Evolutionary conservation across 2,113 vertebrate species (phyloP).

Genomic region (Pardalotus punctatus): DNA sequence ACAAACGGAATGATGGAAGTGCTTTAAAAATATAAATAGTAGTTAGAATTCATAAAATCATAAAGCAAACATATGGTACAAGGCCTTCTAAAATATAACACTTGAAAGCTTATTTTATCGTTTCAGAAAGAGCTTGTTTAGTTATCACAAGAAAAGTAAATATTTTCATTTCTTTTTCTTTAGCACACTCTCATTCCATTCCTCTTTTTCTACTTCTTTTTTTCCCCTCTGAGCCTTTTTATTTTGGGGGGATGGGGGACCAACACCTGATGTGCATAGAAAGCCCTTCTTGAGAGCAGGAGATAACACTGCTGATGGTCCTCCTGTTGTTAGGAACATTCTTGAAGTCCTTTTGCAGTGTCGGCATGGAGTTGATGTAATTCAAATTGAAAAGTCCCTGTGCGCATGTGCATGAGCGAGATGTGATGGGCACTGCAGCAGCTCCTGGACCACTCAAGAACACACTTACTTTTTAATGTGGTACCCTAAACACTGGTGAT

Average conservation of each 20-base stretch:
- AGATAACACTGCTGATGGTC: not conserved
- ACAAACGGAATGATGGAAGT: constrained; percentile 4
- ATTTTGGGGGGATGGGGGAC: not conserved
- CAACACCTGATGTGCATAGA: not conserved
- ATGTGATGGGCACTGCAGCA: constrained; percentile 37
- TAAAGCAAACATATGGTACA: constrained; percentile 38
- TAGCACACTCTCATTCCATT: not conserved
- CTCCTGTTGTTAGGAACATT: constrained; percentile 21
- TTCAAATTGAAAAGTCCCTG: not conserved
- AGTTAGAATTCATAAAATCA: constrained; percentile 15
- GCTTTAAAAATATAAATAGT: constrained; percentile 36
- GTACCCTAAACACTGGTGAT: constrained; percentile 62
- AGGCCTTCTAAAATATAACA: constrained; percentile 23
- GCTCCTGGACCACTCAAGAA: constrained; percentile 59
- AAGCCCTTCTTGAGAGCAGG: not conserved
- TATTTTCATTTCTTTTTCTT: constrained; percentile 26
- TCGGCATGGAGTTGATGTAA: constrained; percentile 16
- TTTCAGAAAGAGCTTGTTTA: constrained; percentile 10
- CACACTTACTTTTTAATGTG: constrained; percentile 76
- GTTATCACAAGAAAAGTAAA: constrained; percentile 1
- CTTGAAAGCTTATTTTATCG: constrained; percentile 17
- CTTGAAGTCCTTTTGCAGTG: constrained; percentile 1
- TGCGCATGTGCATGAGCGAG: not conserved
- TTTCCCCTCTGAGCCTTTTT: not conserved
- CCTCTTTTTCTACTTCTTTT: not conserved